Evolutionary conservation across 2,888 invertebrate species (phyloP).

Genomic region (Taphrorychus bicolor): DNA sequence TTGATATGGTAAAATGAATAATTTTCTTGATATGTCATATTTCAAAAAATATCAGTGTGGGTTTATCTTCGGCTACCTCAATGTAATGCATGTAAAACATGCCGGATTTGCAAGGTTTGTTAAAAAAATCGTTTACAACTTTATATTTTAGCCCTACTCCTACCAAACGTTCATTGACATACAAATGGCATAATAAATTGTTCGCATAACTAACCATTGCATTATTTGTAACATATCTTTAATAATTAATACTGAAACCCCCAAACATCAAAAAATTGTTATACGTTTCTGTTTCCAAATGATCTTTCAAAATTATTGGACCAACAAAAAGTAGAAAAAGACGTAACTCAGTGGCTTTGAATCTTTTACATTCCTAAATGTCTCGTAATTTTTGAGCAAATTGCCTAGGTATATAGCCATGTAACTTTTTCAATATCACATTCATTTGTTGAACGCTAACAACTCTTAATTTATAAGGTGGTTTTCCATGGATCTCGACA

Average conservation of each 20-base stretch:
- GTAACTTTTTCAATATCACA: background rate
- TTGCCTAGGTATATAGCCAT: background rate
- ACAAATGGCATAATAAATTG: too few species aligned
- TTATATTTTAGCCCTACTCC: too few species aligned
- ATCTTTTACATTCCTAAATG: slow-evolving; percentile 3
- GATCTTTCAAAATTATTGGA: background rate
- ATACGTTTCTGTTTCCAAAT: background rate
- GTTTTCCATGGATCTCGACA: background rate
- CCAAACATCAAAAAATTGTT: background rate
- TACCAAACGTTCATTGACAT: too few species aligned
- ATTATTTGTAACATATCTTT: background rate
- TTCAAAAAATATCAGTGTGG: too few species aligned
- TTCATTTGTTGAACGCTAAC: background rate
- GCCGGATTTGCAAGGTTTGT: too few species aligned
- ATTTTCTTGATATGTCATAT: too few species aligned
- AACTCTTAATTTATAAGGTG: background rate
- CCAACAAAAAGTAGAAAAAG: background rate
- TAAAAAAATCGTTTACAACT: too few species aligned
- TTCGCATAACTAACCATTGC: background rate
- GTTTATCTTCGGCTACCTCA: too few species aligned
- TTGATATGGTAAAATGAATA: too few species aligned
- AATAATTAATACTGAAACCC: too few species aligned
- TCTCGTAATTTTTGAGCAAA: background rate
- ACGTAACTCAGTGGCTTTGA: slow-evolving; percentile 1
- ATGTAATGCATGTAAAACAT: too few species aligned